phyloP scores from a whole-genome alignment of 2,888 invertebrate species.

The Rhopalosiphum nymphaeae region DNA sequence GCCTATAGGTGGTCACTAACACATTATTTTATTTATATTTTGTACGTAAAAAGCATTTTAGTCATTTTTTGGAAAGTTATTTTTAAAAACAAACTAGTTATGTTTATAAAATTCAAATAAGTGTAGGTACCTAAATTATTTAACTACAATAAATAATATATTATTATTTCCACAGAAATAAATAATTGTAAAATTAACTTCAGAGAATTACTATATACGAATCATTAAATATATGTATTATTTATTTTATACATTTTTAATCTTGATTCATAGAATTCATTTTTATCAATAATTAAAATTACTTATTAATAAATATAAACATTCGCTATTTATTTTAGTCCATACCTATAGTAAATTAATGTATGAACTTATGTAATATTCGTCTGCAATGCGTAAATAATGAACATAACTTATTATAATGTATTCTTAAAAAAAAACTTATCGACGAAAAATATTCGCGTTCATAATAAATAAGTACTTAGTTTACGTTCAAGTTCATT shows the following conservation, averaged over 20 bases:
- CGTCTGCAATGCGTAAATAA: neutral
- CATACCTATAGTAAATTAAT: neutral
- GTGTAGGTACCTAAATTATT: too few relatives aligned
- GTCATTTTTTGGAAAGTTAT: neutral
- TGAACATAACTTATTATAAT: too few relatives aligned
- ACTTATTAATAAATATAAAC: neutral
- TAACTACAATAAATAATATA: too few relatives aligned
- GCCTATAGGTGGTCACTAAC: too few relatives aligned
- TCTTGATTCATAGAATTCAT: neutral
- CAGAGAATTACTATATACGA: neutral
- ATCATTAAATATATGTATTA: neutral
- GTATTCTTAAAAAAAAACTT: too few relatives aligned
- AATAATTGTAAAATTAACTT: neutral
- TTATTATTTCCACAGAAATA: neutral
- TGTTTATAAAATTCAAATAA: neutral
- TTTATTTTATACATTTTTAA: neutral
- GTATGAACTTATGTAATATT: accelerated
- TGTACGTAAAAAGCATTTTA: neutral
- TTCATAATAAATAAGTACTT: too few relatives aligned
- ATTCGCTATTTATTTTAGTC: neutral
- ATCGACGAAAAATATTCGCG: too few relatives aligned
- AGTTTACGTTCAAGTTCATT: neutral
- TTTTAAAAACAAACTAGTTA: neutral
- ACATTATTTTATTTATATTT: neutral
- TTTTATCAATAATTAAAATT: neutral